Evolutionary conservation across 2,888 invertebrate species (phyloP).

Genomic region (Carterocephalus palaemon): DNA sequence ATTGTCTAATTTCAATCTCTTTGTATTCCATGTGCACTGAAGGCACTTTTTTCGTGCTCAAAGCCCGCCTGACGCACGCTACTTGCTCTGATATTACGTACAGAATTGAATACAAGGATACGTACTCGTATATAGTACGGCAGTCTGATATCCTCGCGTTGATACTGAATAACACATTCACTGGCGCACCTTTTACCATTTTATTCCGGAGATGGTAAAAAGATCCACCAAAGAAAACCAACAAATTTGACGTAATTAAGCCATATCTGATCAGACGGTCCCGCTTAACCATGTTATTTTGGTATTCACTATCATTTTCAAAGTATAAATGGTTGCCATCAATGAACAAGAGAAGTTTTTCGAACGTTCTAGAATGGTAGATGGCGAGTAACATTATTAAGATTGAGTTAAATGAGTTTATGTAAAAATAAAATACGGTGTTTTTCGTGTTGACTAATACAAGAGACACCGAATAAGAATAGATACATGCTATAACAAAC

Average conservation of each 20-base stretch:
- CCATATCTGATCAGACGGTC: slow-evolving; percentile 3
- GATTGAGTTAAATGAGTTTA: slow-evolving; percentile 2
- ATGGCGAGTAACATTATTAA: slow-evolving; percentile 1
- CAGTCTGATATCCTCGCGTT: not conserved
- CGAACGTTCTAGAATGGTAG: not conserved
- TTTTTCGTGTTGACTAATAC: not conserved
- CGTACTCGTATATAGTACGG: slow-evolving; percentile 5
- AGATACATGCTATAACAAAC: not conserved
- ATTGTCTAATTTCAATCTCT: slow-evolving; percentile 4
- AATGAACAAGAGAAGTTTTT: not conserved
- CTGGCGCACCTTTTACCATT: too few relatives aligned
- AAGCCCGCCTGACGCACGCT: slow-evolving; percentile 14
- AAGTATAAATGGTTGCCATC: slow-evolving; percentile 11
- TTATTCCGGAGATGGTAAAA: not conserved
- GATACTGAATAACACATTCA: not conserved
- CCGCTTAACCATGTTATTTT: slow-evolving; percentile 1
- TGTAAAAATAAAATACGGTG: slow-evolving; percentile 13
- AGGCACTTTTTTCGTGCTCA: slow-evolving; percentile 8
- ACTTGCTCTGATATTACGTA: slow-evolving; percentile 19
- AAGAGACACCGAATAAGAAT: not conserved
- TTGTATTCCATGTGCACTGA: not conserved
- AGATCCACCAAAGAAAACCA: not conserved
- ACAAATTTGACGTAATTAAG: not conserved
- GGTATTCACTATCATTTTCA: slow-evolving; percentile 6
- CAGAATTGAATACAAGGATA: slow-evolving; percentile 12